Percentiles rank a stretch among this genome's conserved stretches.
Evolutionary conservation across 37 sponge, comb jelly and placozoan genomes (phyloP).

Genomic region (Lycopodina hypogea): DNA sequence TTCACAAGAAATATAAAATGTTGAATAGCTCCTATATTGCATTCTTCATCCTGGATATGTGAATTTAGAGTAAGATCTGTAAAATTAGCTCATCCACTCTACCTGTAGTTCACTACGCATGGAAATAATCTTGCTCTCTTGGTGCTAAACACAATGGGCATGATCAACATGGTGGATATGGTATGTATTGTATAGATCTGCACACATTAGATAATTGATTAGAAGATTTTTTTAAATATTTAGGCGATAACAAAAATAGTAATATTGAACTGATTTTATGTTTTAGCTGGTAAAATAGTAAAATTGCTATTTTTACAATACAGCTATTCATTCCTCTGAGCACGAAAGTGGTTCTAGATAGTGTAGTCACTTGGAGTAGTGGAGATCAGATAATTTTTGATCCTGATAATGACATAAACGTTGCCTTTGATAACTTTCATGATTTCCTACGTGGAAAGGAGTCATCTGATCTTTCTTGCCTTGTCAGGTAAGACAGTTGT

Average conservation of each 20-base stretch:
- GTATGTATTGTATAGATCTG: background rate
- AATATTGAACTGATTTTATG: too few relatives aligned
- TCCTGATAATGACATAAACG: background rate
- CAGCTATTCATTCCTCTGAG: background rate
- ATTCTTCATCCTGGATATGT: too few relatives aligned
- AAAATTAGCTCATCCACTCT: too few relatives aligned
- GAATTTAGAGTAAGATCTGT: too few relatives aligned
- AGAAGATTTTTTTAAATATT: too few relatives aligned
- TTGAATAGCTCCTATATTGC: too few relatives aligned
- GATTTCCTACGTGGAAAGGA: too few relatives aligned
- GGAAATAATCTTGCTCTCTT: background rate
- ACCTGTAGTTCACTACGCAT: background rate
- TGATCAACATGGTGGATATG: background rate
- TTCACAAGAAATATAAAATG: too few relatives aligned
- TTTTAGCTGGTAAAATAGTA: too few relatives aligned
- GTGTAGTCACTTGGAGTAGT: constrained; percentile 49
- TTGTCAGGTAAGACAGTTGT: background rate
- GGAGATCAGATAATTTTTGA: constrained; percentile 37
- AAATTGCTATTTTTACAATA: too few relatives aligned
- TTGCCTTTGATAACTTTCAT: constrained; percentile 29
- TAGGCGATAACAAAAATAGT: too few relatives aligned
- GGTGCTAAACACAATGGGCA: background rate
- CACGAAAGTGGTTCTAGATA: constrained; percentile 47
- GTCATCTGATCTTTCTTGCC: background rate
- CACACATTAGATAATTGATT: too few relatives aligned